These are phyloP conservation scores for Penaeus indicus DNA, from an alignment of 1,140 invertebrate species.

Conservation along the genomic window DNA sequence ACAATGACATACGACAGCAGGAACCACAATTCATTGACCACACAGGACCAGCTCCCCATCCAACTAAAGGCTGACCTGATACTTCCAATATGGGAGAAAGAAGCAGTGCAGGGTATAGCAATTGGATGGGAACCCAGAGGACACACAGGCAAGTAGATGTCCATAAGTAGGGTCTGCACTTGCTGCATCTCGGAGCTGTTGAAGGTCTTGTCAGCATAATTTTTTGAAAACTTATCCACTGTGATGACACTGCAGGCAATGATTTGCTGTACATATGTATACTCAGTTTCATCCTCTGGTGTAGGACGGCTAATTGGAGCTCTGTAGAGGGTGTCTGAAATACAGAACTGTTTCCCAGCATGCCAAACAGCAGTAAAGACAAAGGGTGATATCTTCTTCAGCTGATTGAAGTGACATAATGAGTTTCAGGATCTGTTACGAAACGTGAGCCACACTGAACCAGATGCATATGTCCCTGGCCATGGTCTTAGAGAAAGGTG, in stretches of 20 bases:
- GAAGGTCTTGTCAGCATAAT: too few species aligned
- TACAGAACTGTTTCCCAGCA: not conserved
- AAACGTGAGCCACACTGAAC: not conserved
- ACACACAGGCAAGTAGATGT: not conserved
- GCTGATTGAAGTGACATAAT: not conserved
- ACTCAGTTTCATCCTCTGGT: not conserved
- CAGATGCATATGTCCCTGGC: not conserved
- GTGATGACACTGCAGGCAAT: too few species aligned
- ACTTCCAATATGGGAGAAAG: not conserved
- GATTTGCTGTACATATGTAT: too few species aligned
- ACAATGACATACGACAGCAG: not conserved
- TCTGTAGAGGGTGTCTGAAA: not conserved
- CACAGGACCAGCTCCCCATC: not conserved
- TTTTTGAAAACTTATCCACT: too few species aligned
- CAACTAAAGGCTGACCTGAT: not conserved
- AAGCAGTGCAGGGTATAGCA: not conserved
- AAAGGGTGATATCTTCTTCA: too few species aligned
- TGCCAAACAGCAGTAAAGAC: constrained; percentile 2
- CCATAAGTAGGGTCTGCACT: too few species aligned
- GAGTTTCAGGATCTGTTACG: not conserved
- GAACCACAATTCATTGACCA: not conserved
- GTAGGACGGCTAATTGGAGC: constrained; percentile 7
- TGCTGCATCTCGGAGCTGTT: too few species aligned
- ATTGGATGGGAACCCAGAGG: constrained; percentile 3
- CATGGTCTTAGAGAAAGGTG: not conserved